A percentile compares a stretch with the other conserved stretches of the same genome.
These are phyloP conservation scores for Anomalospiza imberbis DNA, from an alignment of 2,797 vertebrate species.

Conservation along the genomic window DNA sequence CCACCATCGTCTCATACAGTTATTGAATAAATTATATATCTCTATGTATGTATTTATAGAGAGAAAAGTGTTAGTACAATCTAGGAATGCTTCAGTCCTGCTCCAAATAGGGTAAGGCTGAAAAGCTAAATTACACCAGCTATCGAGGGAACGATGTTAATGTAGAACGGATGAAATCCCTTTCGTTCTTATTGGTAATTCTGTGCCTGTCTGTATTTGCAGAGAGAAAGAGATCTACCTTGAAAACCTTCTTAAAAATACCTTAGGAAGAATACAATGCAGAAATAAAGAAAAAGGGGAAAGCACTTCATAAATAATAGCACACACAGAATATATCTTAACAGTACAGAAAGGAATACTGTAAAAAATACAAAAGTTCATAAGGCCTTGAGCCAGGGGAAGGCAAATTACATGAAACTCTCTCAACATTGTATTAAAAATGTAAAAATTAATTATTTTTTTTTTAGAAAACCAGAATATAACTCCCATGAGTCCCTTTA, in stretches of 20 bases:
- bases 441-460: not conserved
- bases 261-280: not conserved
- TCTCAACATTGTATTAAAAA: not conserved
- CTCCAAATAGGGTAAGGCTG: not conserved
- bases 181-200: not conserved
- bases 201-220: not conserved
- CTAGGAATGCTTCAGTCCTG: not conserved
- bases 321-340: not conserved
- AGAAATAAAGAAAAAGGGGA: not conserved
- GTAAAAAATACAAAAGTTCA: not conserved
- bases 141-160: not conserved
- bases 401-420: not conserved
- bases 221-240: not conserved
- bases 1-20: fast-evolving
- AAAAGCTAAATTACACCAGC: not conserved
- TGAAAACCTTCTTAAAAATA: not conserved
- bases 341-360: not conserved
- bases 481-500: not conserved
- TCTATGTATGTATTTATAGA: not conserved
- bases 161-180: not conserved
- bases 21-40: not conserved
- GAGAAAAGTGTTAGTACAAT: not conserved
- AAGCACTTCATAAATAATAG: not conserved
- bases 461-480: not conserved
- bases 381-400: not conserved